Percentiles rank a stretch among this genome's conserved stretches.
These are phyloP conservation scores for Stigmatopora nigra DNA, from an alignment of 2,113 vertebrate species.

Conservation along the genomic window DNA sequence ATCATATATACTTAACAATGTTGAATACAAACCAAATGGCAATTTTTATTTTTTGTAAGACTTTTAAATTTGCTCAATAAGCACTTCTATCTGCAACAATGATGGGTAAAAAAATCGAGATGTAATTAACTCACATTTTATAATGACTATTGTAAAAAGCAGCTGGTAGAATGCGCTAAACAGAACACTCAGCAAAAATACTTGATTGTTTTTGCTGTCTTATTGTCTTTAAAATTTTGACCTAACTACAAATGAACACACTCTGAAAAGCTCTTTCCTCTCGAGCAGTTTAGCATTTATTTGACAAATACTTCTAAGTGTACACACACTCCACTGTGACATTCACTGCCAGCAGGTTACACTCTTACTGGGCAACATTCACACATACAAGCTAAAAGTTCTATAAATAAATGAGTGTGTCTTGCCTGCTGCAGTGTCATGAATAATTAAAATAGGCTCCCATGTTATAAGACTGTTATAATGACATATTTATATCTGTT, in stretches of 20 bases:
- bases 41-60: background rate
- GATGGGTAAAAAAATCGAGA: background rate
- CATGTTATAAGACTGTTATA: background rate
- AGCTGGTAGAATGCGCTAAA: background rate
- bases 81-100: background rate
- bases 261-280: background rate
- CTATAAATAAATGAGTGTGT: background rate
- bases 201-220: background rate
- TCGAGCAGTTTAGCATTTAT: constrained; percentile 1
- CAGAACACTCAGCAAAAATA: constrained; percentile 1
- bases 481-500: background rate
- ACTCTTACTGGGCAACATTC: background rate
- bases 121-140: background rate
- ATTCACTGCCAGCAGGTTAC: background rate
- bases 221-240: background rate
- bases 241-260: background rate
- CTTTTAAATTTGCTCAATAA: background rate
- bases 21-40: background rate
- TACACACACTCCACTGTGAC: constrained; percentile 1
- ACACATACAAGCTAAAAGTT: background rate
- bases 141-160: background rate
- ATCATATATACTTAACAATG: too few relatives aligned
- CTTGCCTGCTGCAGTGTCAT: background rate
- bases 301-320: constrained; percentile 1
- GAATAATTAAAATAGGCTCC: background rate